Evolutionary conservation across 2,888 invertebrate genomes (phyloP).

Genomic region (Cepaea hortensis): DNA sequence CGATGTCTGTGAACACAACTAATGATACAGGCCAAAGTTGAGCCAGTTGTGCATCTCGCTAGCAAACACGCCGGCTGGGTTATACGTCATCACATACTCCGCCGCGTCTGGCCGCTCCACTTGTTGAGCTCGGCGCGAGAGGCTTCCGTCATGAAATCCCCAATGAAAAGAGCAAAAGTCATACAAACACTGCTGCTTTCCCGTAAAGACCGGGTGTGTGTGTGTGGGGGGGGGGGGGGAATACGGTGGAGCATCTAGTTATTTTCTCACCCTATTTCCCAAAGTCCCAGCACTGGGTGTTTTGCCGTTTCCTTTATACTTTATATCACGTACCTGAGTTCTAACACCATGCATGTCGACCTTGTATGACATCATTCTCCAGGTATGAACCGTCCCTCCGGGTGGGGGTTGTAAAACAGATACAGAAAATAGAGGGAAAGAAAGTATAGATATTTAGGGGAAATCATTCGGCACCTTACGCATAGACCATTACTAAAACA

Average conservation of each 20-base stretch:
- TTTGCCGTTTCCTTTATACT: not conserved
- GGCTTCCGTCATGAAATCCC: not conserved
- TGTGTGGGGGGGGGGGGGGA: too few species aligned
- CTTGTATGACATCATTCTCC: conserved; percentile 34
- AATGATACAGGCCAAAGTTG: not conserved
- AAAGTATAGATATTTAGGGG: not conserved
- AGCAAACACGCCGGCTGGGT: not conserved
- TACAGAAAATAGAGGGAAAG: not conserved
- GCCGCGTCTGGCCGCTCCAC: conserved; percentile 24
- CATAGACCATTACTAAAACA: not conserved
- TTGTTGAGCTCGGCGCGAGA: conserved; percentile 36
- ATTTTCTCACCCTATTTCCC: conserved; percentile 24
- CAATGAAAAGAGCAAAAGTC: conserved; percentile 15
- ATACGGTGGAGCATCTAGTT: not conserved
- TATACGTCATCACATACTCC: conserved; percentile 13
- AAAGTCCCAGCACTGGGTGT: not conserved
- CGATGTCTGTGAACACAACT: not conserved
- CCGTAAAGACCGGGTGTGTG: not conserved
- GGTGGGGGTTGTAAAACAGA: conserved; percentile 9
- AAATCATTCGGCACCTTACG: not conserved
- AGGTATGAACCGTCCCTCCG: conserved; percentile 42
- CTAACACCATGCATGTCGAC: not conserved
- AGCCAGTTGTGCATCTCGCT: not conserved
- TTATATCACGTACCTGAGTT: not conserved
- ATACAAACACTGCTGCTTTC: conserved; percentile 13